phyloP scores from a whole-genome alignment of 1,140 invertebrate genomes.

The Stegodyphus dumicola region DNA sequence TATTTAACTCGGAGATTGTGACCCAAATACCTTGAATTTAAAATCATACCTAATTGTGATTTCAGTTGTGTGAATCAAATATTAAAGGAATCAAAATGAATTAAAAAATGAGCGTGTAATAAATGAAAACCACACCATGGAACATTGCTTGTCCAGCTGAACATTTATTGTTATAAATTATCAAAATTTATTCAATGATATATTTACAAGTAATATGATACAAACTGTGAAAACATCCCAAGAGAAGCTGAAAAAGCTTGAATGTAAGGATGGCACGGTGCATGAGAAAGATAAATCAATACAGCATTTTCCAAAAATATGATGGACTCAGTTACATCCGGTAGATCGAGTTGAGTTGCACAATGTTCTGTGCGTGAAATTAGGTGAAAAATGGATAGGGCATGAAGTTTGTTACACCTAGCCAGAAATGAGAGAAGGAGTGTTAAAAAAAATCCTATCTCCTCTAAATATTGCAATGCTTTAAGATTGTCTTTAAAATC shows the following conservation, averaged over 20 bases:
- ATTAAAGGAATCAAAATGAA: too few species aligned
- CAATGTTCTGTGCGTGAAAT: too few species aligned
- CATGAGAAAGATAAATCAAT: conserved; percentile 27
- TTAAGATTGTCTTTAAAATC: too few species aligned
- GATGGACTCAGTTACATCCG: neutral
- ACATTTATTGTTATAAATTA: conserved; percentile 62
- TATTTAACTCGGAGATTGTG: too few species aligned
- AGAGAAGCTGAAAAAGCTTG: conserved; percentile 59
- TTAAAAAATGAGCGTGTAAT: neutral
- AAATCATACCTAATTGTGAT: too few species aligned
- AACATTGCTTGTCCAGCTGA: conserved; percentile 61
- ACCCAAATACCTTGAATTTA: too few species aligned
- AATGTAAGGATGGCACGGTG: conserved; percentile 60
- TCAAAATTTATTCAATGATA: conserved; percentile 63
- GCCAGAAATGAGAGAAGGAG: too few species aligned
- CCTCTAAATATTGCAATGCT: too few species aligned
- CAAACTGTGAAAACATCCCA: conserved; percentile 62
- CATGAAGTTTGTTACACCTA: too few species aligned
- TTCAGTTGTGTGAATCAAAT: too few species aligned
- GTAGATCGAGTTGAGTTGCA: neutral
- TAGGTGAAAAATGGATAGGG: too few species aligned
- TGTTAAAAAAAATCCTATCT: too few species aligned
- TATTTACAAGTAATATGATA: conserved; percentile 62
- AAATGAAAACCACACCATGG: conserved; percentile 23
- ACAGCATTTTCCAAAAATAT: conserved; percentile 48